These are phyloP conservation scores for Omphaloscelis lunosa DNA, from an alignment of 2,888 invertebrate species.

Conservation along the genomic window DNA sequence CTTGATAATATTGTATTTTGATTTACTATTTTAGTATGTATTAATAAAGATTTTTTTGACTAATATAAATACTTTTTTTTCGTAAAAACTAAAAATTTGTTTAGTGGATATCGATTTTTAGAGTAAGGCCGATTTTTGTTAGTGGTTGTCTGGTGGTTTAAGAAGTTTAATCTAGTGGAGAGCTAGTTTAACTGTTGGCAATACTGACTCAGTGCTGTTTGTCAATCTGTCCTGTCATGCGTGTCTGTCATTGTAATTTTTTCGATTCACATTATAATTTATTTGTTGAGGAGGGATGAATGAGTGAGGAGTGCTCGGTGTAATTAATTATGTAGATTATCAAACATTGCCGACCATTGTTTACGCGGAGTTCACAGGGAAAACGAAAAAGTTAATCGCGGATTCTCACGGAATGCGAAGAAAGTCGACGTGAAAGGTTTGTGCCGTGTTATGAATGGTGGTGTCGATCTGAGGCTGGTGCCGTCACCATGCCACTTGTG, in stretches of 20 bases:
- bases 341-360: constrained; percentile 83
- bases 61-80: too few species aligned
- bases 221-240: constrained; percentile 24
- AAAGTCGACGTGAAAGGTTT: constrained; percentile 81
- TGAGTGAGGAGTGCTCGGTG: constrained; percentile 70
- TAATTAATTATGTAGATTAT: constrained; percentile 85
- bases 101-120: too few species aligned
- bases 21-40: too few species aligned
- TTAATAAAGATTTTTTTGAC: too few species aligned
- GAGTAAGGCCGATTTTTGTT: too few species aligned
- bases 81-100: too few species aligned
- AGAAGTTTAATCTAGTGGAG: too few species aligned
- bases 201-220: too few species aligned
- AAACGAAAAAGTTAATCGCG: constrained; percentile 80
- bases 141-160: too few species aligned
- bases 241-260: constrained; percentile 39
- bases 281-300: constrained; percentile 74
- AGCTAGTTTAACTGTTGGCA: too few species aligned
- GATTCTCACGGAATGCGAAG: constrained; percentile 85
- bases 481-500: constrained; percentile 68
- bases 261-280: constrained; percentile 35
- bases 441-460: constrained; percentile 58
- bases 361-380: constrained; percentile 80
- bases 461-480: constrained; percentile 59
- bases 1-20: too few species aligned